A percentile compares a stretch with the other conserved stretches of the same genome.
Conservation (phyloP, 2,113 vertebrate species). For the Marmota monax region DNA sequence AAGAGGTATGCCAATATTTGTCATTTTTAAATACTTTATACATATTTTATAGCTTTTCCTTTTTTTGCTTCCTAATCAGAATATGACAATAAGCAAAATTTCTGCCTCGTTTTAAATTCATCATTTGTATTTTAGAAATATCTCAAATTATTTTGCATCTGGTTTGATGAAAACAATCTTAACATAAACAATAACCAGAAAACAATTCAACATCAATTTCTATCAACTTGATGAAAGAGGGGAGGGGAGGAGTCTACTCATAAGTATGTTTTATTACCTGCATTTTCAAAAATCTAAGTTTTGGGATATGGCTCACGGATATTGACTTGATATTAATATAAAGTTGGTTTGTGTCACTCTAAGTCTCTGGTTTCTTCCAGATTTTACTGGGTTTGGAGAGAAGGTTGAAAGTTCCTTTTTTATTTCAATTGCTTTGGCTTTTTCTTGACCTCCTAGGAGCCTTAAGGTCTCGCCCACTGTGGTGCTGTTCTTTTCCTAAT, state of each 20-base stretch:
- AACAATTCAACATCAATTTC: background rate
- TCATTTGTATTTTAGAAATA: background rate
- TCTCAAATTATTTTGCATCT: background rate
- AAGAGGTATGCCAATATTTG: background rate
- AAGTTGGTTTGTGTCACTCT: background rate
- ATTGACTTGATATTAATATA: background rate
- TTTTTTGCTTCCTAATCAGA: background rate
- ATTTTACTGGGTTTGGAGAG: background rate
- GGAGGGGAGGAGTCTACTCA: fast-evolving
- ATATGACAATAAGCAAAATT: background rate
- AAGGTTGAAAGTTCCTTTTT: background rate
- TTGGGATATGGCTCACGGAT: no score
- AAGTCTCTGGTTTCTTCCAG: background rate
- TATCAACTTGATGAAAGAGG: background rate
- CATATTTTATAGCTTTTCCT: background rate
- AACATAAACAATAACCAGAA: background rate
- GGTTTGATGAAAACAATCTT: background rate
- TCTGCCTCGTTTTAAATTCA: background rate
- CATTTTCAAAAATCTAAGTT: conserved; percentile 15
- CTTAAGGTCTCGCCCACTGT: background rate
- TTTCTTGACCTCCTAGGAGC: background rate
- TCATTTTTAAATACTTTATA: background rate
- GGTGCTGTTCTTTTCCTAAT: background rate
- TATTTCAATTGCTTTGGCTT: conserved; percentile 2
- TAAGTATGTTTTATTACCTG: background rate